These are phyloP conservation scores for Agrypnia vestita DNA, from an alignment of 1,140 invertebrate species.

Conservation along the genomic window DNA sequence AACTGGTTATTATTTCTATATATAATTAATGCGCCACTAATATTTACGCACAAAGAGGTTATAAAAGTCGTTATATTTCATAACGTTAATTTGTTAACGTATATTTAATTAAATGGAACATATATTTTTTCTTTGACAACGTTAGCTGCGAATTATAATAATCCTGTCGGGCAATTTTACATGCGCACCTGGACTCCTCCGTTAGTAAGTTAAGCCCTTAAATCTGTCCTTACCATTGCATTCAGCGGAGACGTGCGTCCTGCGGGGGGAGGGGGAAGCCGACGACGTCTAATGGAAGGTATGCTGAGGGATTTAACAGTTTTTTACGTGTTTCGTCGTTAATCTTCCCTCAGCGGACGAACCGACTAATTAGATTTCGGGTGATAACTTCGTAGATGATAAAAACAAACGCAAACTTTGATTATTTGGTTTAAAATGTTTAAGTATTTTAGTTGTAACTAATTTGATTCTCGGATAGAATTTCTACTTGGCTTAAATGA, in stretches of 20 bases:
- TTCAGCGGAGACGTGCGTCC: conserved; percentile 4
- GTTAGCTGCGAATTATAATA: background rate
- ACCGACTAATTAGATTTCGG: conserved; percentile 11
- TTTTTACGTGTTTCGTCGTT: conserved; percentile 18
- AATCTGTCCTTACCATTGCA: conserved; percentile 7
- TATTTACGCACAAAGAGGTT: no score
- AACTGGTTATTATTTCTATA: no score
- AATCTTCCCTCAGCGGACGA: conserved; percentile 9
- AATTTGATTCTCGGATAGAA: no score
- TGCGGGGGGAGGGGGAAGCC: background rate
- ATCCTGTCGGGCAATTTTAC: background rate
- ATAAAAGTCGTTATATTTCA: no score
- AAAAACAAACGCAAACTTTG: conserved; percentile 11
- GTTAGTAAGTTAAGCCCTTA: conserved; percentile 6
- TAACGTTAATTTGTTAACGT: no score
- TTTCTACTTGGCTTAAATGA: no score
- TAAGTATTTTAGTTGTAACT: no score
- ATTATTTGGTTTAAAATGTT: background rate
- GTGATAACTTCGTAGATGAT: background rate
- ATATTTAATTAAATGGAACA: no score
- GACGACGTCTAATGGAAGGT: conserved; percentile 5
- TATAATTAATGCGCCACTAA: no score
- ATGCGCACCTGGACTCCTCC: background rate
- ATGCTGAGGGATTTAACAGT: conserved; percentile 12
- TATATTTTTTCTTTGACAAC: background rate